Base-by-base conservation (phyloP, 2,888 invertebrate genomes). In the Perdita meconis region DNA sequence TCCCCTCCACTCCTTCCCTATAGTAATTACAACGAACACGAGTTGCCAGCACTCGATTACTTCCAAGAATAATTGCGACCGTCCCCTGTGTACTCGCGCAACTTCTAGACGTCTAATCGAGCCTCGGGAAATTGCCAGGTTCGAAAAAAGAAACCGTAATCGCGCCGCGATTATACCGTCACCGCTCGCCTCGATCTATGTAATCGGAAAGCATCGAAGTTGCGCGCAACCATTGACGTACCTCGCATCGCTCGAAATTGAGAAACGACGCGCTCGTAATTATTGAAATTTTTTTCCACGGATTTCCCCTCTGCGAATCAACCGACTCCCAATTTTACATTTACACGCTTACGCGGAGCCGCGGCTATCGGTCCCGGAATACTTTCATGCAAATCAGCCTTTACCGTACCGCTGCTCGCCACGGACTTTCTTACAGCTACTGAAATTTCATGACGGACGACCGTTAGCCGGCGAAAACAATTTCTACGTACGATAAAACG, bases 401-500 rank as follows among this genome's bases (percentile, higher is more conserved):
- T 8, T 6, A 24, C 22, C 26, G 13, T 44, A 42, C 40, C 40
- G 19, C 8, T 47, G 19, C 8, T 2, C n/a, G n/a, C 2, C 6
- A 26, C n/a, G 30, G 55, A 34, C n/a, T 34, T 59, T 40, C 59
- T 60, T 61, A 24, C 34, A 53, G 26, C 34, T 50, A 16, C 38
- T 26, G 64, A 63, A 69, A 66, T 74, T 64, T 79, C 80, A 71
- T 79, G 80, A 71, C 79, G 60, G 26, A 66, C 63, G 60, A 50
- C 69, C 78, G 78, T 80, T 80, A 80, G 64, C 51, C 53, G 83
- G 60, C 79, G 72, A 87, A 82, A 87, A 87, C 87, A 87, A 87
- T 87, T 86, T 87, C 85, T 84, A 81, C 75, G 68, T 66, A 72
- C 75, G 81, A 84, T 85, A 84, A 86, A 84, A 83, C 72, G 81